Evolutionary conservation across 1,140 invertebrate species (phyloP).

Genomic region (Hetaerina americana): DNA sequence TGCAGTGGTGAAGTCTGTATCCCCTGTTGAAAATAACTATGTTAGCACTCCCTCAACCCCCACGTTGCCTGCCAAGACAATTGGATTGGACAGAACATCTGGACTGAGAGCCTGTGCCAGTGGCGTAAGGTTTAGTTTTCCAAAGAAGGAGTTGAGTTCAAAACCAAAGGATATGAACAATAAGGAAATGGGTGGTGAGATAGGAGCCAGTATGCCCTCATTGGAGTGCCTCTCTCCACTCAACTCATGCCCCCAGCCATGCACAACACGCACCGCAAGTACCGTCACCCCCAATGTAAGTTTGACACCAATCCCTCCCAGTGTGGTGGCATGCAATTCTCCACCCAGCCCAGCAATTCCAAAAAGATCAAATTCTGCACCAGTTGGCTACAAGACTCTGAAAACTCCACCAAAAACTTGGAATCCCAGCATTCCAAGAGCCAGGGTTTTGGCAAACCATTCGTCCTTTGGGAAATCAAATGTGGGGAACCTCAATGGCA

Average conservation of each 20-base stretch:
- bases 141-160: neutral
- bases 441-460: slow-evolving; percentile 28
- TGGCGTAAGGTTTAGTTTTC: neutral
- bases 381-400: slow-evolving; percentile 39
- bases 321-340: neutral
- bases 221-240: neutral
- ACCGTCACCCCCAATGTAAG: neutral
- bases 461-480: neutral
- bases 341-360: slow-evolving; percentile 10
- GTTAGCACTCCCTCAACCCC: neutral
- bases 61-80: neutral
- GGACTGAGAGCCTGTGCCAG: neutral
- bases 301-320: neutral
- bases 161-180: neutral
- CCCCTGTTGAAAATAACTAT: neutral
- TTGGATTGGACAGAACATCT: neutral
- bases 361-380: slow-evolving; percentile 18
- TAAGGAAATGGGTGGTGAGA: neutral
- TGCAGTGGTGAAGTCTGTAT: neutral
- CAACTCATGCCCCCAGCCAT: too few relatives aligned
- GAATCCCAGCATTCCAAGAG: slow-evolving; percentile 41
- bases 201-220: neutral
- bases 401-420: slow-evolving; percentile 40
- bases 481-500: neutral
- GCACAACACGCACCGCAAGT: neutral